Conservation (phyloP, 2,888 invertebrate species). For the Phyto melanocephala region DNA sequence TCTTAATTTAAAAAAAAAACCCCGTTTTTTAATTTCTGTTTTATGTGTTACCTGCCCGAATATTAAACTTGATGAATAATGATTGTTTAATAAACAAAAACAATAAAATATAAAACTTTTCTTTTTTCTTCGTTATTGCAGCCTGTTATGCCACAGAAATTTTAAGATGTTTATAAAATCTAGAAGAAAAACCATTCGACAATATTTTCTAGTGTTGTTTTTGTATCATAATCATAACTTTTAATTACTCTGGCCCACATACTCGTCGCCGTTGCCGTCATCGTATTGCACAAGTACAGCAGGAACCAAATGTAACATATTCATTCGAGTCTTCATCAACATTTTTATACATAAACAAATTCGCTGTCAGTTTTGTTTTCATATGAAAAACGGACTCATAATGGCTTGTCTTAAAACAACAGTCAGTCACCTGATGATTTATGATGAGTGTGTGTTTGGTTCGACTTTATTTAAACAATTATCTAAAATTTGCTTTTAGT, state of each 20-base stretch:
- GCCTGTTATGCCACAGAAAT: conserved; percentile 41
- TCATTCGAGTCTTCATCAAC: conserved; percentile 24
- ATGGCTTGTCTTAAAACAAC: not conserved
- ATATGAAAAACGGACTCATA: not conserved
- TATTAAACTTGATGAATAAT: conserved; percentile 35
- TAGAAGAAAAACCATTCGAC: not conserved
- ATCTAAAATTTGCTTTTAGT: not conserved
- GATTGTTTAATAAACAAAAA: conserved; percentile 44
- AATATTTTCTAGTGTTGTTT: conserved; percentile 23
- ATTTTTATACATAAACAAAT: conserved; percentile 51
- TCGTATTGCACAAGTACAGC: not conserved
- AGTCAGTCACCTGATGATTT: conserved; percentile 41
- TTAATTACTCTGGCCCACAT: conserved; percentile 29
- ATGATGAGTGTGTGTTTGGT: not conserved
- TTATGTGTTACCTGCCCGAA: not conserved
- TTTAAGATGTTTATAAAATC: conserved; percentile 25
- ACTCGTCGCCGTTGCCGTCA: not conserved
- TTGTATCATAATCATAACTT: conserved; percentile 31
- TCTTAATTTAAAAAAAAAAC: not conserved
- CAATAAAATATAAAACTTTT: conserved; percentile 11
- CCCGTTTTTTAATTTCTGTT: not conserved
- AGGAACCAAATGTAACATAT: conserved; percentile 11
- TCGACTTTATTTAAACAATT: not conserved
- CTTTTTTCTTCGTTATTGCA: not conserved
- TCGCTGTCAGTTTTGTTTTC: not conserved